These are phyloP conservation scores for Lucilia cuprina DNA, from an alignment of 1,140 invertebrate genomes.

Conservation along the genomic window DNA sequence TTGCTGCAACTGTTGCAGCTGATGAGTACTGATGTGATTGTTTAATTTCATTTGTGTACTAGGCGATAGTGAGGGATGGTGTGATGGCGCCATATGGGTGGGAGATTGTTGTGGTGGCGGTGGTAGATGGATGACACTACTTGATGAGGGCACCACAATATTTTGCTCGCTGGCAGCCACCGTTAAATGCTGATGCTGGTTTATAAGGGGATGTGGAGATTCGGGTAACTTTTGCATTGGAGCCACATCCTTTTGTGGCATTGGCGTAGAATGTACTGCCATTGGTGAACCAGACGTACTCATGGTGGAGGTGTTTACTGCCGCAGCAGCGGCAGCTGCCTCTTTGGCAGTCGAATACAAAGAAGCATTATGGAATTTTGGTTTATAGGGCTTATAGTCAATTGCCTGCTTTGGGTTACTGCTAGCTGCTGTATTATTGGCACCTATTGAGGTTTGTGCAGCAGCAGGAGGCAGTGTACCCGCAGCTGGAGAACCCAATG, in stretches of 20 bases:
- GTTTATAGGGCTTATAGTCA: constrained; percentile 71
- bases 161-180: constrained; percentile 31
- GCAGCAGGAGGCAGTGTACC: constrained; percentile 55
- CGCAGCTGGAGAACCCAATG: constrained; percentile 55
- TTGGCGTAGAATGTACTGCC: neutral
- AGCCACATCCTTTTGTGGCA: neutral
- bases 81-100: neutral
- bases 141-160: constrained; percentile 41
- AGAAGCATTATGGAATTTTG: constrained; percentile 76
- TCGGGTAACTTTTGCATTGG: neutral
- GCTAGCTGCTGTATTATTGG: constrained; percentile 45
- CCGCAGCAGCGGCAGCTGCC: constrained; percentile 40
- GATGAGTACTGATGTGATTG: constrained; percentile 57
- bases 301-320: constrained; percentile 8
- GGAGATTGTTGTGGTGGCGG: constrained; percentile 39
- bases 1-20: constrained; percentile 54
- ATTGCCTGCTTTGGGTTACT: constrained; percentile 45
- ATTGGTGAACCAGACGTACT: neutral
- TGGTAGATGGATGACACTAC: constrained; percentile 34
- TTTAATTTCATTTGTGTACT: constrained; percentile 58
- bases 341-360: constrained; percentile 63
- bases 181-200: constrained; percentile 44
- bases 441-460: constrained; percentile 17
- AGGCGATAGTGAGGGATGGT: constrained; percentile 55
- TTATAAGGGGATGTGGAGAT: neutral